Conservation (phyloP, 2,113 vertebrate species). For the Ailuropoda melanoleuca region DNA sequence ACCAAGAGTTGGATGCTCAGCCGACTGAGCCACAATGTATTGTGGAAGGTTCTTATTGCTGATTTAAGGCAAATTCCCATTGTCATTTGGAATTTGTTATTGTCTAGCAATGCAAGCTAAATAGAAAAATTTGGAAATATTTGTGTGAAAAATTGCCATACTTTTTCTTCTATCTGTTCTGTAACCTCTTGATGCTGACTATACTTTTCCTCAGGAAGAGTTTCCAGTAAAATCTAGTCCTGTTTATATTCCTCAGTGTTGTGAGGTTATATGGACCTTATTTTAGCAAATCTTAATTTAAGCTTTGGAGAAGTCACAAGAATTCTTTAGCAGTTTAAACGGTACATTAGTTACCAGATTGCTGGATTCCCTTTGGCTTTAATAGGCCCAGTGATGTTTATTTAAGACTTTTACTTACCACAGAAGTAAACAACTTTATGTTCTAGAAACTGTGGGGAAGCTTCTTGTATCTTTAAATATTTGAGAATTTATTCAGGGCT, state of each 20-base stretch:
- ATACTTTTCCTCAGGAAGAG: neutral
- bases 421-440: neutral
- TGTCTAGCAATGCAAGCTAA: neutral
- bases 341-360: neutral
- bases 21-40: neutral
- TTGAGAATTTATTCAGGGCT: neutral
- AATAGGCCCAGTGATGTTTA: neutral
- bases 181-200: neutral
- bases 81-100: constrained; percentile 19
- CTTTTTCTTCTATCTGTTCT: neutral
- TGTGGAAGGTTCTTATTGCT: no score
- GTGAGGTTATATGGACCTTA: neutral
- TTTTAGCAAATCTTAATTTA: neutral
- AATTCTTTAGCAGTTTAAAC: neutral
- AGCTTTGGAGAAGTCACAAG: neutral
- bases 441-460: neutral
- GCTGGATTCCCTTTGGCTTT: neutral
- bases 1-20: neutral
- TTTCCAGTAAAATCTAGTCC: neutral
- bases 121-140: neutral
- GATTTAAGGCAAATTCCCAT: neutral
- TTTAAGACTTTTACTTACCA: neutral
- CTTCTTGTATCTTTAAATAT: neutral
- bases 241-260: neutral
- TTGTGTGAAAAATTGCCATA: neutral